Conservation (phyloP, 2,797 vertebrate species). For the Anguilla pacifica region DNA sequence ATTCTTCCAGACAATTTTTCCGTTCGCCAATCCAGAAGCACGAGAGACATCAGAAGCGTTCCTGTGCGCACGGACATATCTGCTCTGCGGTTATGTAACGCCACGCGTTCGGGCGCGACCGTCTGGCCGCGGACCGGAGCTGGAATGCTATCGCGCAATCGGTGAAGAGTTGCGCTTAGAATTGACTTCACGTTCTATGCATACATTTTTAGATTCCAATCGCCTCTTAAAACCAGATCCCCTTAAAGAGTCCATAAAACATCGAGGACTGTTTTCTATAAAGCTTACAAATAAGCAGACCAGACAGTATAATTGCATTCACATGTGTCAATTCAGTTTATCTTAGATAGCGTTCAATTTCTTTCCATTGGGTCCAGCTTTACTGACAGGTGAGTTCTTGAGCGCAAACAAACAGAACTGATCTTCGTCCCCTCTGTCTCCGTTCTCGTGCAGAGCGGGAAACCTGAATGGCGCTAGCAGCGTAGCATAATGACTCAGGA, state of each 20-base stretch:
- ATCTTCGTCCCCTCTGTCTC: conserved; percentile 37
- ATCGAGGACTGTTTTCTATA: not conserved
- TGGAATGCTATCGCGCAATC: not conserved
- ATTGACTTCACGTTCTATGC: not conserved
- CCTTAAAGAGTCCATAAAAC: not conserved
- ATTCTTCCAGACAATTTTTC: conserved; percentile 47
- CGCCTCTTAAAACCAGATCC: not conserved
- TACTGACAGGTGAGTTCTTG: conserved; percentile 32
- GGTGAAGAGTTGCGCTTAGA: conserved; percentile 2
- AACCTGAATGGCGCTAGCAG: conserved; percentile 32
- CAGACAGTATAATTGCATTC: not conserved
- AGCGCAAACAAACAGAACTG: conserved; percentile 23
- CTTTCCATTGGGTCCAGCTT: conserved; percentile 7
- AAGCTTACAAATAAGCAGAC: not conserved
- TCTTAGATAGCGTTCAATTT: not conserved
- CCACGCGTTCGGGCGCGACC: conserved; percentile 23
- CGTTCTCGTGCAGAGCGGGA: conserved; percentile 43
- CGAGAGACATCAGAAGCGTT: conserved; percentile 28
- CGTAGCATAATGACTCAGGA: too few species aligned
- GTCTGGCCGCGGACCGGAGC: not conserved
- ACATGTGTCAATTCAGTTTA: not conserved
- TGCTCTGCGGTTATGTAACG: conserved; percentile 31
- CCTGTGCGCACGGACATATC: conserved; percentile 37
- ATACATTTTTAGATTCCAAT: not conserved
- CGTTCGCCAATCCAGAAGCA: conserved; percentile 44